phyloP scores from a whole-genome alignment of 2,113 vertebrate species.

The Melanerpes formicivorus region DNA sequence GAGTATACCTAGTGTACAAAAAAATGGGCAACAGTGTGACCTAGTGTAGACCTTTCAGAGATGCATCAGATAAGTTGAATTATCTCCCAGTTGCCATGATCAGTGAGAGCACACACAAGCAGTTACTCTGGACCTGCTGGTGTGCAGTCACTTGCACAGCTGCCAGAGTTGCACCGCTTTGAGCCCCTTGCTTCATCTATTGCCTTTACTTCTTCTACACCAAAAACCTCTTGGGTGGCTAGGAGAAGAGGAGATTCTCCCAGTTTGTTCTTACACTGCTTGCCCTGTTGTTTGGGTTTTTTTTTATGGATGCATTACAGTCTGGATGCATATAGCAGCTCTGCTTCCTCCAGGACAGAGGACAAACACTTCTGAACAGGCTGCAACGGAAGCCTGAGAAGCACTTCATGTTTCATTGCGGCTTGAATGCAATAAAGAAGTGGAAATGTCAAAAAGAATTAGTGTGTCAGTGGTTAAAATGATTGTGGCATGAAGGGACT shows the following conservation, averaged over 20 bases:
- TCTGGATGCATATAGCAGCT: background rate
- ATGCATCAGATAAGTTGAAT: background rate
- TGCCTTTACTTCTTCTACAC: background rate
- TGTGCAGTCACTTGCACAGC: background rate
- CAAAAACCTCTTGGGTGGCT: background rate
- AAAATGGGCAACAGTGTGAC: background rate
- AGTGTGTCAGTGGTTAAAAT: slow-evolving; percentile 15
- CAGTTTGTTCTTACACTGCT: background rate
- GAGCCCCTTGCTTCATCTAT: background rate
- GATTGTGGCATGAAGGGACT: background rate
- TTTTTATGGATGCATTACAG: background rate
- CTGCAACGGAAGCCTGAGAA: background rate
- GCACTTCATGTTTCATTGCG: background rate
- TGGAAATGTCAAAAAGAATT: slow-evolving; percentile 12
- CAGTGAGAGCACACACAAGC: background rate
- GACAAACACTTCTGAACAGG: background rate
- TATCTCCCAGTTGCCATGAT: background rate
- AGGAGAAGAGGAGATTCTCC: background rate
- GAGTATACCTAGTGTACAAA: background rate
- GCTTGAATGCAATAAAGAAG: background rate
- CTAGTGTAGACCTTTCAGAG: background rate
- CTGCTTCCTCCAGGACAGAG: background rate
- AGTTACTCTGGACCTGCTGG: background rate
- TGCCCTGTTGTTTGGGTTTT: background rate
- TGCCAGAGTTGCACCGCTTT: background rate